Percentiles rank a stretch among this genome's conserved stretches.
These are phyloP conservation scores for Arothron firmamentum DNA, from an alignment of 2,113 vertebrate species.

Conservation along the genomic window DNA sequence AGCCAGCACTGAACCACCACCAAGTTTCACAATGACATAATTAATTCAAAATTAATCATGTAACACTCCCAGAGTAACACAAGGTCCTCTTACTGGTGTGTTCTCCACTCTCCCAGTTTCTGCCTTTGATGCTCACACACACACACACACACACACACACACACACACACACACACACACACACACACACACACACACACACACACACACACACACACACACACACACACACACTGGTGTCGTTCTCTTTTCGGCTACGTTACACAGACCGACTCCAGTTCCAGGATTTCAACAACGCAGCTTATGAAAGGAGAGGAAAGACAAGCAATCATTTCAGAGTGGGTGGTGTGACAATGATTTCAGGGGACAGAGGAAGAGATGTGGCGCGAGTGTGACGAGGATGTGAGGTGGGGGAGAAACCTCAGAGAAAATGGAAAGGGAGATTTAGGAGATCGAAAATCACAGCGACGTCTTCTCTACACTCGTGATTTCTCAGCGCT, in stretches of 20 bases:
- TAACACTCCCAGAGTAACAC: too few species aligned
- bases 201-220: too few species aligned
- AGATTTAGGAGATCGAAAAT: slow-evolving; percentile 59
- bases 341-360: slow-evolving; percentile 39
- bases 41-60: too few species aligned
- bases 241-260: slow-evolving; percentile 13
- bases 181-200: not conserved
- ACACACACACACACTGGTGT: not conserved
- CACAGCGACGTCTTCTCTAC: slow-evolving; percentile 66
- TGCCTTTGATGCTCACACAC: too few species aligned
- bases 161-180: not conserved
- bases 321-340: slow-evolving; percentile 35
- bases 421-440: slow-evolving; percentile 47
- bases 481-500: slow-evolving; percentile 63
- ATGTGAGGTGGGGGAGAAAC: slow-evolving; percentile 33
- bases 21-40: too few species aligned
- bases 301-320: slow-evolving; percentile 40
- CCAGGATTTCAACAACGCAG: slow-evolving; percentile 27
- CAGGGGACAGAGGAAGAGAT: slow-evolving; percentile 34
- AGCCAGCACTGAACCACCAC: too few species aligned
- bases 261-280: slow-evolving; percentile 8
- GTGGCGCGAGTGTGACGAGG: slow-evolving; percentile 36
- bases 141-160: too few species aligned
- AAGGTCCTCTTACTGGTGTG: too few species aligned
- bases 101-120: too few species aligned